phyloP scores from a whole-genome alignment of 2,797 vertebrate genomes.

The Pseudochaenichthys georgianus region DNA sequence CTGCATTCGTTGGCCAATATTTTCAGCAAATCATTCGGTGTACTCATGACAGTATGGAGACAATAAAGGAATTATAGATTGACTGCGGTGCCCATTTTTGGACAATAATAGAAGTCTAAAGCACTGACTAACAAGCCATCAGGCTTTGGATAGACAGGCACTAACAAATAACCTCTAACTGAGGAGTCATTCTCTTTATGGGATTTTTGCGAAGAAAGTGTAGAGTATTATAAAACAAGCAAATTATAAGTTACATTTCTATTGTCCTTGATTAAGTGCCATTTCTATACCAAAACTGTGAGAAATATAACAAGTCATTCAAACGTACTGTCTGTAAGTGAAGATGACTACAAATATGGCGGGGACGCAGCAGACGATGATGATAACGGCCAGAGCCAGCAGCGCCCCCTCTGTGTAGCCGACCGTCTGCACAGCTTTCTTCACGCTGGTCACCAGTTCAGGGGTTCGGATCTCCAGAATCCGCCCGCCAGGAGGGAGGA shows the following conservation, averaged over 20 bases:
- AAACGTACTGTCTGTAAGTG: constrained; percentile 94
- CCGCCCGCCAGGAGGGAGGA: constrained; percentile 93
- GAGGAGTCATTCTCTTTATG: too few relatives aligned
- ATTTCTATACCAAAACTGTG: not conserved
- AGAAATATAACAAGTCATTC: not conserved
- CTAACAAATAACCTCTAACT: not conserved
- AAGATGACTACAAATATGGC: constrained; percentile 96
- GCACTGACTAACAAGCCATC: not conserved
- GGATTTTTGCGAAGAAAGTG: too few relatives aligned
- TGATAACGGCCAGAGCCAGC: constrained; percentile 94
- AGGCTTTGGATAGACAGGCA: not conserved
- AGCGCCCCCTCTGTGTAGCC: constrained; percentile 97
- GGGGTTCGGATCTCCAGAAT: constrained; percentile 97
- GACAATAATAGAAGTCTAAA: not conserved
- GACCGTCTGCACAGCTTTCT: constrained; percentile 92
- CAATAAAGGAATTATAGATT: too few relatives aligned
- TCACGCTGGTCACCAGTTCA: constrained; percentile 92
- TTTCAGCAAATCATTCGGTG: constrained; percentile 6
- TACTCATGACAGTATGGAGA: too few relatives aligned
- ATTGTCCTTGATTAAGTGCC: not conserved
- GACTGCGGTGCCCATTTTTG: not conserved
- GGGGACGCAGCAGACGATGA: constrained; percentile 95
- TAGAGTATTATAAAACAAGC: too few relatives aligned
- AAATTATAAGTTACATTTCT: not conserved
- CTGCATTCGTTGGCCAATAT: not conserved